Percentiles rank a stretch among this genome's conserved stretches.
phyloP scores from a whole-genome alignment of 2,888 invertebrate species.

The Tanypteryx hageni region DNA sequence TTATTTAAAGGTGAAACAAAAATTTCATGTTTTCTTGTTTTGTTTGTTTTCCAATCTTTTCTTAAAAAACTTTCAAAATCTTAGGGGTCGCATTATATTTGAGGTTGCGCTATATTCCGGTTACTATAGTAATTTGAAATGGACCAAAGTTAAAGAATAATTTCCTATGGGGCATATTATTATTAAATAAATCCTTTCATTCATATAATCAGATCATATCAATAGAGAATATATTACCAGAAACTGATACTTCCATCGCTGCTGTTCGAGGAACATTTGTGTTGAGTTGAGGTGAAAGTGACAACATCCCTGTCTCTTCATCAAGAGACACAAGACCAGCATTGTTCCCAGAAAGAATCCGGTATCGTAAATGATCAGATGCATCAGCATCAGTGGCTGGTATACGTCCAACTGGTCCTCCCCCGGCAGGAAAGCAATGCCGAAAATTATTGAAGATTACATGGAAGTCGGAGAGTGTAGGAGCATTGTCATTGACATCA shows the following conservation, averaged over 20 bases:
- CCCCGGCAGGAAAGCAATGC: constrained; percentile 91
- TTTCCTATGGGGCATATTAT: too few species aligned
- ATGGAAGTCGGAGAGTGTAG: constrained; percentile 91
- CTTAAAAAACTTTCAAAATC: too few species aligned
- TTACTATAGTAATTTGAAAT: too few species aligned
- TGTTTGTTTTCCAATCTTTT: too few species aligned
- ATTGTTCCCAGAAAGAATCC: constrained; percentile 93
- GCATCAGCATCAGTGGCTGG: constrained; percentile 98
- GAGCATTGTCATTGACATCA: constrained; percentile 97
- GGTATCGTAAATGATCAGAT: constrained; percentile 89
- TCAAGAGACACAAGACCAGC: constrained; percentile 92
- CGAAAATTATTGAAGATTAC: constrained; percentile 96
- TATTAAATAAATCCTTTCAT: too few species aligned
- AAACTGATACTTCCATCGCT: constrained; percentile 94
- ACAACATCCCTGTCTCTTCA: constrained; percentile 88
- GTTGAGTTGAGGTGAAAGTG: constrained; percentile 93
- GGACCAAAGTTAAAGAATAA: too few species aligned
- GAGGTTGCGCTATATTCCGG: too few species aligned
- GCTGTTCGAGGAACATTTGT: constrained; percentile 96
- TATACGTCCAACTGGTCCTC: constrained; percentile 89
- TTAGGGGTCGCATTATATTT: too few species aligned
- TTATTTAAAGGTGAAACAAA: too few species aligned
- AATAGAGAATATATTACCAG: constrained; percentile 76
- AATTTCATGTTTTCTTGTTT: too few species aligned
- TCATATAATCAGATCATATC: neutral